Evolutionary conservation across 92 coral and sea anemone species (phyloP).

Genomic region (Phymanthus crucifer): DNA sequence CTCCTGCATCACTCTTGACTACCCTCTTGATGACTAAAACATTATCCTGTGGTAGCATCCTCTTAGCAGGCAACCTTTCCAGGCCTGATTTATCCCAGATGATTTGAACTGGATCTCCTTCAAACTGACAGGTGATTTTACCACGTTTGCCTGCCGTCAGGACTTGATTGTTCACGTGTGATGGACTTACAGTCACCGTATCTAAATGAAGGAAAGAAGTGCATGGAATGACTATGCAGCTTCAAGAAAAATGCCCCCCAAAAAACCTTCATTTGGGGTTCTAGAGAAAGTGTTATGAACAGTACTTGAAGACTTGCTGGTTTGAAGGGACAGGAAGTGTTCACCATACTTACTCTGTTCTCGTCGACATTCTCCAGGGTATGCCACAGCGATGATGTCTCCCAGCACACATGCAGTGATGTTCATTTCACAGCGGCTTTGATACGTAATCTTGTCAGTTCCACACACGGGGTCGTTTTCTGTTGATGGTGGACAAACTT

Average conservation of each 20-base stretch:
- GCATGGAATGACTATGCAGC: background rate
- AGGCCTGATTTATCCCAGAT: slow-evolving; percentile 63
- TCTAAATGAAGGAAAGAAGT: background rate
- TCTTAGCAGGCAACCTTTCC: slow-evolving; percentile 39
- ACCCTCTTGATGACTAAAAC: slow-evolving; percentile 55
- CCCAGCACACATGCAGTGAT: slow-evolving; percentile 86
- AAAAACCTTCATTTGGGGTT: no score
- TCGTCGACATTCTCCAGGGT: slow-evolving; percentile 59
- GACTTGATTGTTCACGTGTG: slow-evolving; percentile 49
- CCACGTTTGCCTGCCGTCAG: slow-evolving; percentile 62
- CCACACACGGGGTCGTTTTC: slow-evolving; percentile 67
- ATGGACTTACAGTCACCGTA: slow-evolving; percentile 40
- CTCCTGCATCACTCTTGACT: slow-evolving; percentile 58
- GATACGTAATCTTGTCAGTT: slow-evolving; percentile 72
- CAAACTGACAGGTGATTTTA: slow-evolving; percentile 55
- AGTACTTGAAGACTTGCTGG: no score
- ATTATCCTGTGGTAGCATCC: slow-evolving; percentile 43
- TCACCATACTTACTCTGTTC: slow-evolving; percentile 24
- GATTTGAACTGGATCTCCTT: slow-evolving; percentile 71
- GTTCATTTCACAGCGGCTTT: slow-evolving; percentile 75
- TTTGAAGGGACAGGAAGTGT: no score
- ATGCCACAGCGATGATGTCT: slow-evolving; percentile 50
- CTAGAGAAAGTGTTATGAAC: no score
- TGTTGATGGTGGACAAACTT: slow-evolving; percentile 48
- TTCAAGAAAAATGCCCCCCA: no score